Percentiles rank a stretch among this genome's conserved stretches.
Evolutionary conservation across 1,140 invertebrate genomes (phyloP).

Genomic region (Drosophila lacertosa): DNA sequence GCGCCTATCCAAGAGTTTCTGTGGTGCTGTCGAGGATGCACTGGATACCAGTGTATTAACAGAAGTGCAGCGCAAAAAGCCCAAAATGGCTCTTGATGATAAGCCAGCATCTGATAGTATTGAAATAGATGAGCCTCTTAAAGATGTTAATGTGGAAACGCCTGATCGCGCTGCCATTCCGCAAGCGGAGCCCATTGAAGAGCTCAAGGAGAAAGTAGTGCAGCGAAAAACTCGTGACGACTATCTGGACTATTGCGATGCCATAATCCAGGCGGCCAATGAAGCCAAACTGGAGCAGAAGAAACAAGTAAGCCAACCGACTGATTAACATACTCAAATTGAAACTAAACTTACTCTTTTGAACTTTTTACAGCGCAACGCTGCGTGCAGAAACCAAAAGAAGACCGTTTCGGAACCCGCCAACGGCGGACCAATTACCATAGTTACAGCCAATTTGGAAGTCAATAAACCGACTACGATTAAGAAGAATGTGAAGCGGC

Average conservation of each 20-base stretch:
- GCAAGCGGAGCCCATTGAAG: not conserved
- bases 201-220: not conserved
- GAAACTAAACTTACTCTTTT: not conserved
- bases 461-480: not conserved
- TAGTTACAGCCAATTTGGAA: not conserved
- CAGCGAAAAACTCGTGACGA: slow-evolving; percentile 17
- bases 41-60: slow-evolving; percentile 14
- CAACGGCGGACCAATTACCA: too few species aligned
- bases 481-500: slow-evolving; percentile 57
- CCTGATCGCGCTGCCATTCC: too few species aligned
- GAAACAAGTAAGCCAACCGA: slow-evolving; percentile 30
- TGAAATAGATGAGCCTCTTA: not conserved
- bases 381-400: slow-evolving; percentile 14
- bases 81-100: slow-evolving; percentile 5
- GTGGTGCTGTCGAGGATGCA: slow-evolving; percentile 50
- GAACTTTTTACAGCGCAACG: slow-evolving; percentile 22
- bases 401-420: not conserved
- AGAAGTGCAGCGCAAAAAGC: slow-evolving; percentile 15
- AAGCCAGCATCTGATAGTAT: not conserved
- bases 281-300: slow-evolving; percentile 51
- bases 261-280: slow-evolving; percentile 49
- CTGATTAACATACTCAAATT: not conserved
- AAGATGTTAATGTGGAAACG: not conserved
- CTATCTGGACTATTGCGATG: slow-evolving; percentile 56
- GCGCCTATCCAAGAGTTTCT: slow-evolving; percentile 72